phyloP scores from a whole-genome alignment of 2,113 vertebrate species.

The Rhea pennata region DNA sequence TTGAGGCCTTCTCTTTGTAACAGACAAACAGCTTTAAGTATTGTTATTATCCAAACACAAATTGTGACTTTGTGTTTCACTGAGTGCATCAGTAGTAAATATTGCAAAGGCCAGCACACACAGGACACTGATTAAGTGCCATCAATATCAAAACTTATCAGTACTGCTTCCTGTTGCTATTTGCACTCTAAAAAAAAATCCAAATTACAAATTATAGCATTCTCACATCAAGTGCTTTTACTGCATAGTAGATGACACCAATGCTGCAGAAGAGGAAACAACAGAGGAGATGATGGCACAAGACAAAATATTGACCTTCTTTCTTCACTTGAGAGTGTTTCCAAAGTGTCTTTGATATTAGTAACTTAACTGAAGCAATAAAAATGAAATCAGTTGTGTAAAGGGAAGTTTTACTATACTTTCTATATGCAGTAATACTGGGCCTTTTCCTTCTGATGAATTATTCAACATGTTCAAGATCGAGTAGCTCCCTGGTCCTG shows the following conservation, averaged over 20 bases:
- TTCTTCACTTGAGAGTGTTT: conserved; percentile 40
- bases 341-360: conserved; percentile 41
- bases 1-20: conserved; percentile 24
- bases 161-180: conserved; percentile 53
- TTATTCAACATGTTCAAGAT: conserved; percentile 48
- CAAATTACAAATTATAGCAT: conserved; percentile 44
- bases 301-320: conserved; percentile 52
- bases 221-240: conserved; percentile 10
- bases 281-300: conserved; percentile 67
- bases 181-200: conserved; percentile 68
- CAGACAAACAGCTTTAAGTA: conserved; percentile 58
- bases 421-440: conserved; percentile 12
- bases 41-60: conserved; percentile 27
- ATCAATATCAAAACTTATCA: conserved; percentile 71
- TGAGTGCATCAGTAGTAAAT: not conserved
- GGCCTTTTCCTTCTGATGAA: conserved; percentile 11
- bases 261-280: conserved; percentile 59
- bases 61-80: conserved; percentile 17
- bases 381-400: conserved; percentile 58
- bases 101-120: conserved; percentile 65
- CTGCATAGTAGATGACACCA: conserved; percentile 36
- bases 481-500: not conserved
- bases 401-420: conserved; percentile 39
- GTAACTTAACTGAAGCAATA: conserved; percentile 21
- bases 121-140: conserved; percentile 58